Evolutionary conservation across 2,113 vertebrate species (phyloP).

Genomic region (Abramis brama): DNA sequence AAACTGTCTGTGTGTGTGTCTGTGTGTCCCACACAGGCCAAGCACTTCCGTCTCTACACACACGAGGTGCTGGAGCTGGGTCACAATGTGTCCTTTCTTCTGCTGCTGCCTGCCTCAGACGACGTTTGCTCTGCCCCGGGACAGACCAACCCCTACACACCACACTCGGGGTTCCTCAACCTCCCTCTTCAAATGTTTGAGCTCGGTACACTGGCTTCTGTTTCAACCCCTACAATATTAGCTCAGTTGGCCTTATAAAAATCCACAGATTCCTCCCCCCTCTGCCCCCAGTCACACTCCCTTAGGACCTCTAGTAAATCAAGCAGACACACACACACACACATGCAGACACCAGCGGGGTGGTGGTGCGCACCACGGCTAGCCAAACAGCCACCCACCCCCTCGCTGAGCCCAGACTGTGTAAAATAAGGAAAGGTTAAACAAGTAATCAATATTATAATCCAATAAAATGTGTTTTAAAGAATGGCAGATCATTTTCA

Average conservation of each 20-base stretch:
- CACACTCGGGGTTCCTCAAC: slow-evolving; percentile 94
- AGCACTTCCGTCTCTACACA: slow-evolving; percentile 95
- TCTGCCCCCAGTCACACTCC: slow-evolving; percentile 67
- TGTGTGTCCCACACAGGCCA: slow-evolving; percentile 86
- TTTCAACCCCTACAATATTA: slow-evolving; percentile 78
- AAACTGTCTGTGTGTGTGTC: slow-evolving; percentile 64
- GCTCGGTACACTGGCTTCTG: slow-evolving; percentile 80
- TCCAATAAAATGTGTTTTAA: slow-evolving; percentile 51
- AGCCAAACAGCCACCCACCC: slow-evolving; percentile 49
- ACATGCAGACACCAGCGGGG: slow-evolving; percentile 50
- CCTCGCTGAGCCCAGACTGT: slow-evolving; percentile 14
- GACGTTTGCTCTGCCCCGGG: slow-evolving; percentile 97
- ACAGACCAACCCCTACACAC: slow-evolving; percentile 95
- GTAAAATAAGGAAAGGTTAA: slow-evolving; percentile 55
- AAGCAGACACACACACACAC: slow-evolving; percentile 65
- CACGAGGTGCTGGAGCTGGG: slow-evolving; percentile 98
- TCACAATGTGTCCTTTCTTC: slow-evolving; percentile 97
- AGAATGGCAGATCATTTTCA: slow-evolving; percentile 46
- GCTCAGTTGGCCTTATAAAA: slow-evolving; percentile 85
- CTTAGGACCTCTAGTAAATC: slow-evolving; percentile 86
- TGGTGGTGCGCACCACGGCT: slow-evolving; percentile 48
- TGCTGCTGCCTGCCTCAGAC: slow-evolving; percentile 94
- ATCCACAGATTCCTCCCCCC: slow-evolving; percentile 83
- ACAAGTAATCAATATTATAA: slow-evolving; percentile 57
- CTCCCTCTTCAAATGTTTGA: slow-evolving; percentile 99